Evolutionary conservation across 1,140 invertebrate genomes (phyloP).

Genomic region (Camponotus pennsylvanicus): DNA sequence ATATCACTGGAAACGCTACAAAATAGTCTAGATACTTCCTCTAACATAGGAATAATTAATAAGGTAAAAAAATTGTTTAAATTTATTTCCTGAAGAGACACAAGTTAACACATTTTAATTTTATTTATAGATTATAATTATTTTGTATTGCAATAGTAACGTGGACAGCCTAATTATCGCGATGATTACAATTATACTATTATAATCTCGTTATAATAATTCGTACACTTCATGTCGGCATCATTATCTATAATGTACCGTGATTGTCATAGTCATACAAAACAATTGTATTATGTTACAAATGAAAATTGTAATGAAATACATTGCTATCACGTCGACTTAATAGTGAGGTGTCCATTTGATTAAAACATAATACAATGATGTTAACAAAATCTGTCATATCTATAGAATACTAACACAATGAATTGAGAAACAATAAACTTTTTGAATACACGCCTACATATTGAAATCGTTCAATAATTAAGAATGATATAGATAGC

Average conservation of each 20-base stretch:
- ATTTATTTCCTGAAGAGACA: slow-evolving; percentile 26
- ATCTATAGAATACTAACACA: background rate
- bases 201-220: slow-evolving; percentile 44
- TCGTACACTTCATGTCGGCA: background rate
- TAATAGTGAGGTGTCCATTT: slow-evolving; percentile 9
- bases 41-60: background rate
- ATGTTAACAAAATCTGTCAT: background rate
- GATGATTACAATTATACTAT: slow-evolving; percentile 39
- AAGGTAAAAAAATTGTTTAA: background rate
- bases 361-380: slow-evolving; percentile 27
- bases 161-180: background rate
- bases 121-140: background rate
- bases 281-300: slow-evolving; percentile 38
- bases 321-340: slow-evolving; percentile 2
- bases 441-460: background rate
- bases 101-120: slow-evolving; percentile 23
- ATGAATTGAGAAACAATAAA: background rate
- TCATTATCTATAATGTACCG: slow-evolving; percentile 33
- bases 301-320: slow-evolving; percentile 47
- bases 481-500: background rate
- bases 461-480: background rate
- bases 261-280: slow-evolving; percentile 29
- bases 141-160: background rate
- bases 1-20: slow-evolving; percentile 15
- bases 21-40: background rate